These are phyloP conservation scores for Aegithalos caudatus DNA, from an alignment of 2,113 vertebrate species.

Conservation along the genomic window DNA sequence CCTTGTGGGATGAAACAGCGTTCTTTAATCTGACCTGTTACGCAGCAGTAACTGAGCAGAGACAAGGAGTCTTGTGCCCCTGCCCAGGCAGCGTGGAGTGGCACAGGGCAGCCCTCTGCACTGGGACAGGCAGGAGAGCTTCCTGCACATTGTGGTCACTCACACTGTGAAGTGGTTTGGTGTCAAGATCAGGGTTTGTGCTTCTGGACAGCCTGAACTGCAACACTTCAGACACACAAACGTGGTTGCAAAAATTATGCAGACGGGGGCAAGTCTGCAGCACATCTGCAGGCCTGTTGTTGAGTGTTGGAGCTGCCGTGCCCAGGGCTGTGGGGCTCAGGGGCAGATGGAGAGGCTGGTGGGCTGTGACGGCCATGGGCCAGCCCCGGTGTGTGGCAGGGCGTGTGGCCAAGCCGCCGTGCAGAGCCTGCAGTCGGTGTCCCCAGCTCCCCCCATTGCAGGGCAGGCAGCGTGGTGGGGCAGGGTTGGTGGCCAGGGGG, in stretches of 20 bases:
- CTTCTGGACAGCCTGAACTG: not conserved
- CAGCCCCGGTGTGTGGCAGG: not conserved
- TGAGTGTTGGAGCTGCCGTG: not conserved
- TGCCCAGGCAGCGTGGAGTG: fast-evolving
- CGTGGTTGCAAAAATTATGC: fast-evolving
- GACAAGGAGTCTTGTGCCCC: not conserved
- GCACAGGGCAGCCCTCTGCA: not conserved
- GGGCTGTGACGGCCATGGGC: fast-evolving
- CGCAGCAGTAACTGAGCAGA: fast-evolving
- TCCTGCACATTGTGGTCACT: fast-evolving
- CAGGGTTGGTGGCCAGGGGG: not conserved
- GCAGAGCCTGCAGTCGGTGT: not conserved
- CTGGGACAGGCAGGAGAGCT: not conserved
- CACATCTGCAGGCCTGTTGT: fast-evolving
- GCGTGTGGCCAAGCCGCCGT: not conserved
- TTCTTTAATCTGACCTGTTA: not conserved
- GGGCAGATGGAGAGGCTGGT: not conserved
- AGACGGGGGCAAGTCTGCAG: not conserved
- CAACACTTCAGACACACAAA: not conserved
- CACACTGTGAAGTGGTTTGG: not conserved
- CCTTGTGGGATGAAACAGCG: not conserved
- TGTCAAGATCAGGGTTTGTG: not conserved
- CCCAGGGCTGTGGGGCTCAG: not conserved
- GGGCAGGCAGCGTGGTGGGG: not conserved
- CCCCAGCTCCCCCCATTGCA: not conserved